These are phyloP conservation scores for Venustoraphidia nigricollis DNA, from an alignment of 2,888 invertebrate genomes.

Conservation along the genomic window DNA sequence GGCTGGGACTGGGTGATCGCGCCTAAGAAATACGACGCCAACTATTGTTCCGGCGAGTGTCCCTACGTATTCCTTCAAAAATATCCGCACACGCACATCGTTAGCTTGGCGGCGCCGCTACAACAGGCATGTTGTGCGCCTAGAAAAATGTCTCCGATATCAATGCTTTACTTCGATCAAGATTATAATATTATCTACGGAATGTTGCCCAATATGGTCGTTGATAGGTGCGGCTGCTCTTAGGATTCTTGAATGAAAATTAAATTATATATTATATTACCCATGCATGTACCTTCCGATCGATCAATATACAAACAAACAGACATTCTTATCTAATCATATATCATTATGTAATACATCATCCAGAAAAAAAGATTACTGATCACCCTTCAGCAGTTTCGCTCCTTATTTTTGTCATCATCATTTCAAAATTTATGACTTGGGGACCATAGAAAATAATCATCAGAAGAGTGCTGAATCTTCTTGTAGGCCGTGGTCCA, in stretches of 20 bases:
- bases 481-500: no score
- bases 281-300: background rate
- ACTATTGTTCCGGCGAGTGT: conserved; percentile 93
- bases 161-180: conserved; percentile 84
- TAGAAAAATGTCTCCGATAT: conserved; percentile 70
- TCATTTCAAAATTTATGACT: no score
- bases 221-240: conserved; percentile 84
- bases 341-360: no score
- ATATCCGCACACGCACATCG: conserved; percentile 77
- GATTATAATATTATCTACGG: conserved; percentile 77
- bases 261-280: background rate
- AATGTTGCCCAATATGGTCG: conserved; percentile 85
- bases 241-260: conserved; percentile 27
- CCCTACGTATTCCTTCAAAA: conserved; percentile 74
- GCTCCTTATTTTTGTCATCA: no score
- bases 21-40: conserved; percentile 86
- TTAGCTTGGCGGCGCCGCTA: conserved; percentile 56
- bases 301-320: no score
- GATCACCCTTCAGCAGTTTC: no score
- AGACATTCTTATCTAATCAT: no score
- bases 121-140: conserved; percentile 80
- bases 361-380: no score
- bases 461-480: no score
- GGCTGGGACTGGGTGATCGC: conserved; percentile 98
- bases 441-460: no score